These are phyloP conservation scores for Cuniculus paca DNA, from an alignment of 2,797 vertebrate species.

Conservation along the genomic window DNA sequence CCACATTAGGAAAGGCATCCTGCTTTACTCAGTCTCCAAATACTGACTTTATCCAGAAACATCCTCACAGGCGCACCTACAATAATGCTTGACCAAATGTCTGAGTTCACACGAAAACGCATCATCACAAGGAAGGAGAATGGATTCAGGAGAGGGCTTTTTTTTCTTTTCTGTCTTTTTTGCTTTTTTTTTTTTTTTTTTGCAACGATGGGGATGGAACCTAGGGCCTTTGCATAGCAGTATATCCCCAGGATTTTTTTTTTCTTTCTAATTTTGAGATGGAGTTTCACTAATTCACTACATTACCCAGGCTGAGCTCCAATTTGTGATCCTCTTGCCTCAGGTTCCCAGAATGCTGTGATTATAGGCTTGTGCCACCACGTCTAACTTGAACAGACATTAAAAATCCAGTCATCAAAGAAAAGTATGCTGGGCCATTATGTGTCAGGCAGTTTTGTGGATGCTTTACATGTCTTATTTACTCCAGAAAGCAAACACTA, in stretches of 20 bases:
- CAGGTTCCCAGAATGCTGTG: background rate
- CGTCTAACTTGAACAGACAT: background rate
- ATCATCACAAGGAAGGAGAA: slow-evolving; percentile 12
- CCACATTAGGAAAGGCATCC: background rate
- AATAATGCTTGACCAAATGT: background rate
- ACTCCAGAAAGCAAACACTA: background rate
- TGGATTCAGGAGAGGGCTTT: background rate
- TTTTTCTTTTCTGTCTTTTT: background rate
- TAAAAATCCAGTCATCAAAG: background rate
- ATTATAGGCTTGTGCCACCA: background rate
- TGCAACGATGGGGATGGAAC: background rate
- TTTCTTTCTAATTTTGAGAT: background rate
- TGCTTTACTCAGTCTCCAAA: background rate
- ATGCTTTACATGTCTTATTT: background rate
- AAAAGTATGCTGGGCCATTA: slow-evolving; percentile 3
- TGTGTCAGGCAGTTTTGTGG: background rate
- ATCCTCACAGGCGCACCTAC: background rate
- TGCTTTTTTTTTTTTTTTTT: background rate
- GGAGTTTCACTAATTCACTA: background rate
- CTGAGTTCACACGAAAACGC: background rate
- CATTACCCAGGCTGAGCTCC: background rate
- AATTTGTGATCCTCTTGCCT: background rate
- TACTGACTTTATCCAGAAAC: background rate
- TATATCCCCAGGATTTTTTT: background rate
- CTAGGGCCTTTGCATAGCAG: background rate